phyloP scores from a whole-genome alignment of 2,888 invertebrate species.

The Carabus problematicus region DNA sequence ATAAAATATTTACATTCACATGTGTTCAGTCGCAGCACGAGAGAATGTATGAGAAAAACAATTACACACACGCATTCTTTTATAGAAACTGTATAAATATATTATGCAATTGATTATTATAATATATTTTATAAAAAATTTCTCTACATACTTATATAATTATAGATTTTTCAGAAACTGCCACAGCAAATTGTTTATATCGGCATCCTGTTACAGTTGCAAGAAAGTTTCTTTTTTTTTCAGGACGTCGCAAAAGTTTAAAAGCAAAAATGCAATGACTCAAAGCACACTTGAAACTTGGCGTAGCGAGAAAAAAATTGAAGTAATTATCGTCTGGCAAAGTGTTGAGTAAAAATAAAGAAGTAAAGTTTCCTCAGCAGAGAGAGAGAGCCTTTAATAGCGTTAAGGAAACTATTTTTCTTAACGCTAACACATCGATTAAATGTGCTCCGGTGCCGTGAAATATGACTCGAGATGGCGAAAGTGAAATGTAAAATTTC shows the following conservation, averaged over 20 bases:
- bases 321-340: slow-evolving; percentile 17
- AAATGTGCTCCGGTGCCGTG: slow-evolving; percentile 11
- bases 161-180: too few species aligned
- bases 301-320: slow-evolving; percentile 10
- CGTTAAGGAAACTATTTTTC: not conserved
- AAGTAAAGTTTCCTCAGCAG: slow-evolving; percentile 17
- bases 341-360: slow-evolving; percentile 1
- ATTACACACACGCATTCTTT: not conserved
- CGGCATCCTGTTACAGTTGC: too few species aligned
- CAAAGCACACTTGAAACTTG: slow-evolving; percentile 13
- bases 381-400: slow-evolving; percentile 9
- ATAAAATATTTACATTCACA: not conserved
- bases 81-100: too few species aligned
- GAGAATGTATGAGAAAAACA: not conserved
- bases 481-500: too few species aligned
- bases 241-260: slow-evolving; percentile 14
- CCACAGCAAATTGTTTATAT: too few species aligned
- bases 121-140: too few species aligned
- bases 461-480: too few species aligned
- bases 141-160: too few species aligned
- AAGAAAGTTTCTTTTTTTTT: slow-evolving; percentile 14
- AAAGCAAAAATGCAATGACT: slow-evolving; percentile 17
- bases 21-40: not conserved
- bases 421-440: slow-evolving; percentile 1
- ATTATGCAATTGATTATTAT: too few species aligned